A percentile compares a stretch with the other conserved stretches of the same genome.
phyloP scores from a whole-genome alignment of 2,888 invertebrate species.

The Pyrochroa serraticornis region DNA sequence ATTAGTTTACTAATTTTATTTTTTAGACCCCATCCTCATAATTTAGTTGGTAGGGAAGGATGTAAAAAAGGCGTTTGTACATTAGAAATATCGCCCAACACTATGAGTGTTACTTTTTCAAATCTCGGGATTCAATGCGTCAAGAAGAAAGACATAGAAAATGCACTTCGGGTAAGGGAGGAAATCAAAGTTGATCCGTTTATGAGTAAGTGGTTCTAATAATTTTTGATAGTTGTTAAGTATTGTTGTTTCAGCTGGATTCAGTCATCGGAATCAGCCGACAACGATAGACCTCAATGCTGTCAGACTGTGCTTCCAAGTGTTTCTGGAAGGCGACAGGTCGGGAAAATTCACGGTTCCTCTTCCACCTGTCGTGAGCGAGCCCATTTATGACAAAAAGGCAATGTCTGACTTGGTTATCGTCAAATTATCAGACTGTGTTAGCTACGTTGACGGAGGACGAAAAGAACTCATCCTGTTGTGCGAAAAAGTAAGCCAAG shows the following conservation, averaged over 20 bases:
- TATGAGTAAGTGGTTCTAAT: conserved; percentile 89
- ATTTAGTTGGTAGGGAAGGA: conserved; percentile 91
- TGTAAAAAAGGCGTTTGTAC: conserved; percentile 94
- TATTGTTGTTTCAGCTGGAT: conserved; percentile 74
- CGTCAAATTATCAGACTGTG: conserved; percentile 85
- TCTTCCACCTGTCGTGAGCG: conserved; percentile 82
- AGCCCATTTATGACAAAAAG: conserved; percentile 95
- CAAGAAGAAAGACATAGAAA: conserved; percentile 91
- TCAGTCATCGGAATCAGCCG: conserved; percentile 80
- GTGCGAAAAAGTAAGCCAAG: conserved; percentile 86
- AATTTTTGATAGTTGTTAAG: conserved; percentile 41
- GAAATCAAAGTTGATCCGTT: conserved; percentile 91
- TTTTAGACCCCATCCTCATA: conserved; percentile 86
- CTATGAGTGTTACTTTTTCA: conserved; percentile 82
- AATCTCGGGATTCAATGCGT: conserved; percentile 97
- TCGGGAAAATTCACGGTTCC: conserved; percentile 74
- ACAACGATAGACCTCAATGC: conserved; percentile 92
- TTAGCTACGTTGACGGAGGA: conserved; percentile 83
- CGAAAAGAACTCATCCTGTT: conserved; percentile 84
- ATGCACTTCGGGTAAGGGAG: conserved; percentile 79
- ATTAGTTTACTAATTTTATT: no score
- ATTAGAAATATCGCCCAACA: conserved; percentile 75
- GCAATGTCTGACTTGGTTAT: conserved; percentile 93
- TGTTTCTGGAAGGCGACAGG: conserved; percentile 76
- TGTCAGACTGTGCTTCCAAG: conserved; percentile 95